Evolutionary conservation across 2,888 invertebrate species (phyloP).

Genomic region (Agrotis ipsilon): DNA sequence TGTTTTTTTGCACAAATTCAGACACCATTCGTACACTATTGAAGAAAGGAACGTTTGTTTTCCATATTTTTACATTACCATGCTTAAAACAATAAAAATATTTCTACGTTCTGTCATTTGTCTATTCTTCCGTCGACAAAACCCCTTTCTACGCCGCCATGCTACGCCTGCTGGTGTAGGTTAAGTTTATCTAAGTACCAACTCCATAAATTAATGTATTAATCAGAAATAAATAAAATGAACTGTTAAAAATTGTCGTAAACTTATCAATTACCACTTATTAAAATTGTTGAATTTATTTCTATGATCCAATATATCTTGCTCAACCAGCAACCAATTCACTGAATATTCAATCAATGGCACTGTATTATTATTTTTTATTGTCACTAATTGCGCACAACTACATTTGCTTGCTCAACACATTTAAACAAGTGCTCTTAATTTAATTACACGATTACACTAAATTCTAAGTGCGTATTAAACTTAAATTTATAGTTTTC

Average conservation of each 20-base stretch:
- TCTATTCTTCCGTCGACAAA: too few relatives aligned
- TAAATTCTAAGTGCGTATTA: slow-evolving; percentile 39
- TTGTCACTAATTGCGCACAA: slow-evolving; percentile 64
- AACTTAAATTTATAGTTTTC: slow-evolving; percentile 43
- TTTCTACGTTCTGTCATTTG: too few relatives aligned
- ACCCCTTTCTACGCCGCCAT: too few relatives aligned
- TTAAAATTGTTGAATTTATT: slow-evolving; percentile 21
- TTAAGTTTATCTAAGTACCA: background rate
- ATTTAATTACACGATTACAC: slow-evolving; percentile 53
- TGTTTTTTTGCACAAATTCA: too few relatives aligned
- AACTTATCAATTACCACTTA: slow-evolving; percentile 19
- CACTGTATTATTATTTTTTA: slow-evolving; percentile 67
- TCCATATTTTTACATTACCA: too few relatives aligned
- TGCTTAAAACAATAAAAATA: too few relatives aligned
- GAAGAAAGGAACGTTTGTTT: too few relatives aligned
- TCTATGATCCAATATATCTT: slow-evolving; percentile 28
- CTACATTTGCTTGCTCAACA: slow-evolving; percentile 47
- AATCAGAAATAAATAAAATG: background rate
- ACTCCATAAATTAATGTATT: too few relatives aligned
- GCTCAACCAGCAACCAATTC: slow-evolving; percentile 29
- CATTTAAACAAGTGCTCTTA: slow-evolving; percentile 48
- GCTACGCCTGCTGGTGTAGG: too few relatives aligned
- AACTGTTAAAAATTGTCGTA: background rate
- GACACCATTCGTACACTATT: too few relatives aligned
- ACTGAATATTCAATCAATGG: slow-evolving; percentile 49